These are phyloP conservation scores for Carapus acus DNA, from an alignment of 2,797 vertebrate genomes.

Conservation along the genomic window DNA sequence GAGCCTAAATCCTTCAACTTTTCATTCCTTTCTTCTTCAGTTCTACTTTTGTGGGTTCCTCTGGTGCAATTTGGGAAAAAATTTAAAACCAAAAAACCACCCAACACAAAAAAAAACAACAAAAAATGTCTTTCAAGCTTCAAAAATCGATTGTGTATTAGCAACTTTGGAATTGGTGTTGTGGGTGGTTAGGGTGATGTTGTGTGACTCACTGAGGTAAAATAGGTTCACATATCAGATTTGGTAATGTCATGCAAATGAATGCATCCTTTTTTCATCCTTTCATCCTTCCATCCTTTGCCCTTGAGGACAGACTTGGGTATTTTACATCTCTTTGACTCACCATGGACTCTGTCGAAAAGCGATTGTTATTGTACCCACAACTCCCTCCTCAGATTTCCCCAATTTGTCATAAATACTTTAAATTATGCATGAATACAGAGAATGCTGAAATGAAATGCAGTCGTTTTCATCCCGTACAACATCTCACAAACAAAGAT, in stretches of 20 bases:
- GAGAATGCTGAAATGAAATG: no score
- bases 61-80: no score
- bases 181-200: neutral
- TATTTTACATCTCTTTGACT: neutral
- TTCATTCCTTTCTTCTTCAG: no score
- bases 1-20: no score
- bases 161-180: constrained; percentile 5
- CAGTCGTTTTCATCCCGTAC: no score
- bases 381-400: constrained; percentile 11
- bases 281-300: neutral
- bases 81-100: no score
- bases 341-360: constrained; percentile 31
- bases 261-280: neutral
- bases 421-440: no score
- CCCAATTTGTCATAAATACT: no score
- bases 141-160: neutral
- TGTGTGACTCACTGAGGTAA: neutral
- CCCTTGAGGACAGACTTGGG: constrained; percentile 1
- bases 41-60: no score
- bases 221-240: neutral
- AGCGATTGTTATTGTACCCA: constrained; percentile 25
- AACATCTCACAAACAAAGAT: no score
- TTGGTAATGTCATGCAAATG: neutral
- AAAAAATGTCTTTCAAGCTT: constrained; percentile 20
- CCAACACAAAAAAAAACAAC: no score